These are phyloP conservation scores for Cloeon dipterum DNA, from an alignment of 2,888 invertebrate species.

Conservation along the genomic window DNA sequence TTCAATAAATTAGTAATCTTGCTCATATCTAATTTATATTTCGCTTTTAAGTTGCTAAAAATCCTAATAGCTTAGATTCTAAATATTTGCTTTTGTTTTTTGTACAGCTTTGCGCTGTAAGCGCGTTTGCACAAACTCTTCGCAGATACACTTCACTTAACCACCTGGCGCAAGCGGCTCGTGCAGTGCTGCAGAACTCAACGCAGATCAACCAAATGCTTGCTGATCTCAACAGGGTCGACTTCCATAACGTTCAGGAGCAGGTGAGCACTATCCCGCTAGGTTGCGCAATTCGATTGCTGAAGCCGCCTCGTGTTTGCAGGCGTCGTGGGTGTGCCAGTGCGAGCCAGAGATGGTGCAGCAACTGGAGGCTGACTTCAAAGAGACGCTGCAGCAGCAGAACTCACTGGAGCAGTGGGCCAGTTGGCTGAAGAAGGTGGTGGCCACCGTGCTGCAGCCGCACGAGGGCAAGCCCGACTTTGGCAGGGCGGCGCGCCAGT, in stretches of 20 bases:
- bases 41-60: not conserved
- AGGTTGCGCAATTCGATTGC: not conserved
- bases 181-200: conserved; percentile 86
- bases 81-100: conserved; percentile 4
- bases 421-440: conserved; percentile 85
- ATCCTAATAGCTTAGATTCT: not conserved
- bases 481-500: conserved; percentile 68
- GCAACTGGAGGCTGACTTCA: conserved; percentile 76
- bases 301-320: no score
- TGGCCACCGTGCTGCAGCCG: conserved; percentile 68
- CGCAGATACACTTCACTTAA: conserved; percentile 92
- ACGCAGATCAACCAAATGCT: conserved; percentile 93
- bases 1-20: not conserved
- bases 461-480: conserved; percentile 66
- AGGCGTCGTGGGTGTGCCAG: conserved; percentile 95
- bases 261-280: conserved; percentile 26
- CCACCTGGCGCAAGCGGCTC: conserved; percentile 86
- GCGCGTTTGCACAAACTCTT: conserved; percentile 82
- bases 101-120: conserved; percentile 43
- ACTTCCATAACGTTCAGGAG: conserved; percentile 85
- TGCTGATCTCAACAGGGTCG: conserved; percentile 86
- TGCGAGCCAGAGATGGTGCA: conserved; percentile 71
- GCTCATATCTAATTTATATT: conserved; percentile 2
- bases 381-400: conserved; percentile 70
- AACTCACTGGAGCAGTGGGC: conserved; percentile 95